phyloP scores from a whole-genome alignment of 2,797 vertebrate genomes.

The Scolopax bukidnonensis region DNA sequence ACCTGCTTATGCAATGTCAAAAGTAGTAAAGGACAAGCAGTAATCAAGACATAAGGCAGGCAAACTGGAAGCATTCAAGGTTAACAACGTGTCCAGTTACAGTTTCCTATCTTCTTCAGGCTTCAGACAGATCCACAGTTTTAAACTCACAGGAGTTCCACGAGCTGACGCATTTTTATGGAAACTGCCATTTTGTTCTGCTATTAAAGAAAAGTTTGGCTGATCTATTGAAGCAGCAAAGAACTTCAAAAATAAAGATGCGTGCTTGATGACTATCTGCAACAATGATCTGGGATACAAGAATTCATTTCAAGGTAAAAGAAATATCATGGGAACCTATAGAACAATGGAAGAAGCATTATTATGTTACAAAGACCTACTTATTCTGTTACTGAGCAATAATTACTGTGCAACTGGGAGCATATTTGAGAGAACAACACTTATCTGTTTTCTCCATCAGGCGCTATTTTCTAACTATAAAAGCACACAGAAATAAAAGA shows the following conservation, averaged over 20 bases:
- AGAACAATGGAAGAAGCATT: not conserved
- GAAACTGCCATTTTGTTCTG: not conserved
- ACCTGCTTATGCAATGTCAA: no score
- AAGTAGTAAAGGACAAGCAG: not conserved
- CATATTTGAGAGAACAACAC: not conserved
- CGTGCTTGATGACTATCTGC: not conserved
- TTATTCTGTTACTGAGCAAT: not conserved
- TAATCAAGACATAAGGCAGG: not conserved
- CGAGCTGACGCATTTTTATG: not conserved
- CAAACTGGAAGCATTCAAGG: not conserved
- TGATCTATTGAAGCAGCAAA: not conserved
- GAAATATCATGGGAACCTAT: not conserved
- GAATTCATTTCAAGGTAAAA: not conserved
- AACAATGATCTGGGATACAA: not conserved
- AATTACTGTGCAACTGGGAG: not conserved
- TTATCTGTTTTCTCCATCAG: not conserved
- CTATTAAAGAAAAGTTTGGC: not conserved
- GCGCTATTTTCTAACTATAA: not conserved
- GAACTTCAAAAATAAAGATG: not conserved
- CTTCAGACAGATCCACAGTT: not conserved
- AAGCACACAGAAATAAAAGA: not conserved
- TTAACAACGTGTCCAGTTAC: not conserved
- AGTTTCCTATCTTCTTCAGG: not conserved
- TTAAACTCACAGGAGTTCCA: not conserved
- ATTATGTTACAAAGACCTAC: not conserved